A percentile compares a stretch with the other conserved stretches of the same genome.
Evolutionary conservation across 2,797 vertebrate genomes (phyloP).

Genomic region (Stomatorhinus walkeri): DNA sequence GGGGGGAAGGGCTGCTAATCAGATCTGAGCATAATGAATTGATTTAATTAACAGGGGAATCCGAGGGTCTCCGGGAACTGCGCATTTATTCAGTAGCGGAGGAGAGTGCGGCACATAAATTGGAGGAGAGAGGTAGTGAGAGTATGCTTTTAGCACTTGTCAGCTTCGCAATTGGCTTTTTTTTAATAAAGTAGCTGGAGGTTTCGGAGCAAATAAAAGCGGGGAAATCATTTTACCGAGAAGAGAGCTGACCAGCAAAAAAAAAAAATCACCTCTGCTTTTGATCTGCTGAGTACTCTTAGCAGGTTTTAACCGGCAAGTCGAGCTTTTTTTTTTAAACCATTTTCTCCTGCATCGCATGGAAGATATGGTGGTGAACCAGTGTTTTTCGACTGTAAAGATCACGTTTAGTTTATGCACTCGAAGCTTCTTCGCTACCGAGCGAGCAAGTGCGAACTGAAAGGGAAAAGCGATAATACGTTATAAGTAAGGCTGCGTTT

Average conservation of each 20-base stretch:
- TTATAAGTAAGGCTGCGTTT: constrained; percentile 32
- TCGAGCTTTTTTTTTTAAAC: constrained; percentile 41
- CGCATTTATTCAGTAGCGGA: constrained; percentile 74
- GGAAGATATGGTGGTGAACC: constrained; percentile 60
- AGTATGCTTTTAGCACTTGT: constrained; percentile 75
- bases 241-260: constrained; percentile 42
- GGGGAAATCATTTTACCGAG: constrained; percentile 55
- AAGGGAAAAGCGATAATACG: constrained; percentile 32
- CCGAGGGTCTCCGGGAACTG: constrained; percentile 94
- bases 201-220: constrained; percentile 76
- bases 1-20: constrained; percentile 97
- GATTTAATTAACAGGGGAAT: constrained; percentile 99
- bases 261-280: constrained; percentile 39
- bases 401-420: constrained; percentile 47
- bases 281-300: constrained; percentile 42
- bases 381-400: constrained; percentile 48
- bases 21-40: constrained; percentile 99
- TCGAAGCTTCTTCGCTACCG: constrained; percentile 45
- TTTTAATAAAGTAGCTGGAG: constrained; percentile 69
- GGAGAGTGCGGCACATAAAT: constrained; percentile 51
- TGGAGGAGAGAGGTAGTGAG: constrained; percentile 53
- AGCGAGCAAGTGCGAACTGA: constrained; percentile 28
- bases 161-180: constrained; percentile 71
- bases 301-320: constrained; percentile 21
- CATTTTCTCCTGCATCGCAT: constrained; percentile 45